Conservation (phyloP, 1,140 invertebrate species). For the Dermatophagoides farinae region DNA sequence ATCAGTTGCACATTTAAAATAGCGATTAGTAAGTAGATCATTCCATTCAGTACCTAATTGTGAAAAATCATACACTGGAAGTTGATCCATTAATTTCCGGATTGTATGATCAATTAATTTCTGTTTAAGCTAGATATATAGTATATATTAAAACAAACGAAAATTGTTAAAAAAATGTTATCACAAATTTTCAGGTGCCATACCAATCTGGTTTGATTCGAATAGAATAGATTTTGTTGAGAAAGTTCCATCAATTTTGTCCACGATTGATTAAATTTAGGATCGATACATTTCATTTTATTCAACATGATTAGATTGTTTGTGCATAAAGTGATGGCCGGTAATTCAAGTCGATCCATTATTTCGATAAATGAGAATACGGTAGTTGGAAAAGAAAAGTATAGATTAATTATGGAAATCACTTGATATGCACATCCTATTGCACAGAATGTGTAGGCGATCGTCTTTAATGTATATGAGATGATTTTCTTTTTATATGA, state of each 20-base stretch:
- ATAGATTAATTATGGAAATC: slow-evolving; percentile 12
- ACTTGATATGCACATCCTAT: slow-evolving; percentile 2
- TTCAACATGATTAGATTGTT: slow-evolving; percentile 13
- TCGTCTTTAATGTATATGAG: neutral
- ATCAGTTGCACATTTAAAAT: slow-evolving; percentile 13
- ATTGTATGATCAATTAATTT: slow-evolving; percentile 3
- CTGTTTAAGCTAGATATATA: neutral
- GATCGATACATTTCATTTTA: slow-evolving; percentile 6
- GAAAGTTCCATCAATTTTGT: neutral
- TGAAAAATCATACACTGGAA: slow-evolving; percentile 9
- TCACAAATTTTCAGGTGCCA: neutral
- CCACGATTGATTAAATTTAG: slow-evolving; percentile 4
- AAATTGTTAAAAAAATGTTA: neutral
- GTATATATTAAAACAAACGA: neutral
- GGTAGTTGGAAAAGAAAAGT: slow-evolving; percentile 17
- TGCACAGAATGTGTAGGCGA: neutral
- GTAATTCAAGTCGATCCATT: slow-evolving; percentile 15
- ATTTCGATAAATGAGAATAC: slow-evolving; percentile 17
- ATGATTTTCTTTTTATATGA: too few species aligned
- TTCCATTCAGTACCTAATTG: neutral
- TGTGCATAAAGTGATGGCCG: slow-evolving; percentile 17
- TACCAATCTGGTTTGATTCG: slow-evolving; percentile 5
- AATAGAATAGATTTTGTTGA: neutral
- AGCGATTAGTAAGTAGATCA: neutral
- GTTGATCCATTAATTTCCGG: neutral